These are phyloP conservation scores for Alces alces DNA, from an alignment of 2,113 vertebrate species.

Conservation along the genomic window DNA sequence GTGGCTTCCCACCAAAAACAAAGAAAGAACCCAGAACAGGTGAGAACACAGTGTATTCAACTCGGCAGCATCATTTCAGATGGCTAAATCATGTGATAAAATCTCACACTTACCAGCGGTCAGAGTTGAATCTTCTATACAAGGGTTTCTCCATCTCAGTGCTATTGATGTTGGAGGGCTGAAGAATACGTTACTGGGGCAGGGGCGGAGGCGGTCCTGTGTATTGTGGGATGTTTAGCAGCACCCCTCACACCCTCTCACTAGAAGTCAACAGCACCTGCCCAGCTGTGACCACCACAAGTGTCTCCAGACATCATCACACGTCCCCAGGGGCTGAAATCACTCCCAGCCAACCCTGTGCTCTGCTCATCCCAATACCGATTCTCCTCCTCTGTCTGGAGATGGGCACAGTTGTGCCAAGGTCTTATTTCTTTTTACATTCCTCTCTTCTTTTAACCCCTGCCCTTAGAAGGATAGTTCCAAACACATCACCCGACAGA, in stretches of 20 bases:
- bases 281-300: not conserved
- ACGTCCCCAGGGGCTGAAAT: rapidly evolving
- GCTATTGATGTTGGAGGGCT: not conserved
- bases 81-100: not conserved
- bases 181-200: rapidly evolving
- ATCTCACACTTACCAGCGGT: not conserved
- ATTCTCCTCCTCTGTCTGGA: not conserved
- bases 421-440: not conserved
- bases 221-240: rapidly evolving
- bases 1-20: not conserved
- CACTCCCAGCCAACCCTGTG: not conserved
- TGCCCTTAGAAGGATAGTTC: not conserved
- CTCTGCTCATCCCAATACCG: not conserved
- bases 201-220: rapidly evolving
- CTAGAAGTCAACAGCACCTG: not conserved
- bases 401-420: not conserved
- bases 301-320: not conserved
- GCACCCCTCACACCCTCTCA: not conserved
- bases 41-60: conserved; percentile 1
- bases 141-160: not conserved
- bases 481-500: not conserved
- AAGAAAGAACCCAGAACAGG: not conserved
- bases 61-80: not conserved
- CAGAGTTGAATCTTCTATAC: not conserved
- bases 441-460: not conserved